phyloP scores from a whole-genome alignment of 1,140 invertebrate species.

The Nylanderia fulva region DNA sequence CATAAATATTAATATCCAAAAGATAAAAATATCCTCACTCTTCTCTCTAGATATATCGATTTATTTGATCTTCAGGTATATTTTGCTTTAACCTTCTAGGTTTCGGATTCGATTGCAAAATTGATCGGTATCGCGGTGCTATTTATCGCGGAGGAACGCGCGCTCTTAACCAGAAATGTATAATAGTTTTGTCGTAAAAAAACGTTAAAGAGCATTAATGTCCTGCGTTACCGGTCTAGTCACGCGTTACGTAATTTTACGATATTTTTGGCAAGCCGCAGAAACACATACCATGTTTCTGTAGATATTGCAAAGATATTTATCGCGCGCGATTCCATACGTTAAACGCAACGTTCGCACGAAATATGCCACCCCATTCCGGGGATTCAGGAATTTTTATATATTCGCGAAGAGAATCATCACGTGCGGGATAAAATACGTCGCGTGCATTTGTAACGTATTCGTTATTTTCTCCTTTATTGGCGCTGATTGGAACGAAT shows the following conservation, averaged over 20 bases:
- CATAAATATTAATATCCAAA: neutral
- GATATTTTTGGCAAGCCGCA: neutral
- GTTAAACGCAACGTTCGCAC: neutral
- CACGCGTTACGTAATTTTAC: neutral
- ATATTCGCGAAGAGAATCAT: slow-evolving; percentile 51
- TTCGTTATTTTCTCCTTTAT: slow-evolving; percentile 71
- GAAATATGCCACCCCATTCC: slow-evolving; percentile 12
- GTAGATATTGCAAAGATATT: too few relatives aligned
- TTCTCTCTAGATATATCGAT: neutral
- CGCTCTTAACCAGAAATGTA: neutral
- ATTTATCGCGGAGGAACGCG: neutral
- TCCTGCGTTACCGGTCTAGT: neutral
- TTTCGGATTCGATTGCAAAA: neutral
- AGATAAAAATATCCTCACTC: neutral
- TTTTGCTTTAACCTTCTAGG: neutral
- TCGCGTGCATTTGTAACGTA: slow-evolving; percentile 31
- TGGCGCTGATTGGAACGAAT: slow-evolving; percentile 75
- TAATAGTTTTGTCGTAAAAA: slow-evolving; percentile 1
- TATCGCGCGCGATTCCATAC: neutral
- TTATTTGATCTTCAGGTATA: neutral
- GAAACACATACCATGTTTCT: neutral
- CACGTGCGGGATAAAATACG: slow-evolving; percentile 64
- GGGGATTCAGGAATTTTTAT: slow-evolving; percentile 72
- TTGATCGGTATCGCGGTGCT: neutral
- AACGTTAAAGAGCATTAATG: slow-evolving; percentile 12